Evolutionary conservation across 1,140 invertebrate genomes (phyloP).

Genomic region (Tetramorium parvispinum): DNA sequence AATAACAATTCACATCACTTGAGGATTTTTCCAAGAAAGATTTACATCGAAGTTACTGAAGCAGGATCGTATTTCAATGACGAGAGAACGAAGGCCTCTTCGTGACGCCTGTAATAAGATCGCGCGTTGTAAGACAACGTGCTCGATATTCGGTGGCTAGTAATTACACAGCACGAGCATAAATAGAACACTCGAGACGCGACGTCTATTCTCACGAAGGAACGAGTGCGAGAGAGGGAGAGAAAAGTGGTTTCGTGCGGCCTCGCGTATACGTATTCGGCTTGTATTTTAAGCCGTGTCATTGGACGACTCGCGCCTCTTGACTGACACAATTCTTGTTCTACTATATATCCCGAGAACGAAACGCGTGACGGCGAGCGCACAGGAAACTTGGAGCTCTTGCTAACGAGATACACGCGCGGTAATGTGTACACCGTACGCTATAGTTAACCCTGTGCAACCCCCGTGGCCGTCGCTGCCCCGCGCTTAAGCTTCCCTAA

Average conservation of each 20-base stretch:
- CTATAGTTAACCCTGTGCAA: constrained; percentile 7
- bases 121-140: not conserved
- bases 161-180: constrained; percentile 31
- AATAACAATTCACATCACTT: not conserved
- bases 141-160: constrained; percentile 30
- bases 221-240: not conserved
- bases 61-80: constrained; percentile 10
- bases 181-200: constrained; percentile 46
- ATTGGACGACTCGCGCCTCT: constrained; percentile 68
- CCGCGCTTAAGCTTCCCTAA: constrained; percentile 11
- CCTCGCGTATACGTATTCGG: constrained; percentile 57
- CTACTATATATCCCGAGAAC: constrained; percentile 52
- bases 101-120: not conserved
- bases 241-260: not conserved
- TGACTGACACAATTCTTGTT: constrained; percentile 75
- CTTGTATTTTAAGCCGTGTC: constrained; percentile 77
- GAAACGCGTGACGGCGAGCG: constrained; percentile 38
- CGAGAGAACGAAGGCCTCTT: not conserved
- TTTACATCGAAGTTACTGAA: not conserved
- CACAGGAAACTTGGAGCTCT: constrained; percentile 23
- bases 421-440: constrained; percentile 13
- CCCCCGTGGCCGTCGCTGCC: not conserved
- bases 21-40: not conserved
- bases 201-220: constrained; percentile 21
- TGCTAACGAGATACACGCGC: constrained; percentile 47